These are phyloP conservation scores for Lophius americanus DNA, from an alignment of 2,797 vertebrate species.

Conservation along the genomic window DNA sequence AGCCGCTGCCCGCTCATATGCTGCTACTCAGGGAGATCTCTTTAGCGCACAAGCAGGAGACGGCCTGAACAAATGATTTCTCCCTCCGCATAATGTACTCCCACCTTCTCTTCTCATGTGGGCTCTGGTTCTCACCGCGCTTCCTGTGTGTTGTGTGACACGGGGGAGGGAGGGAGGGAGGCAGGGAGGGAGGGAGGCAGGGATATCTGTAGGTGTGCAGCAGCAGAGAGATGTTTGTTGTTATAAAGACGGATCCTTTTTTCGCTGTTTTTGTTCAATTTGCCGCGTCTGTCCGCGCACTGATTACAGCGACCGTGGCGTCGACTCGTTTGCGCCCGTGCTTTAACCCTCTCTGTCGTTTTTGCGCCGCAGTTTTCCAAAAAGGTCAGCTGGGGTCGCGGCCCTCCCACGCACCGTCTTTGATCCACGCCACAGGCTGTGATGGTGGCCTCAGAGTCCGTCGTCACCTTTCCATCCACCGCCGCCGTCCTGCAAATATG, in stretches of 20 bases:
- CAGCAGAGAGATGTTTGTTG: constrained; percentile 52
- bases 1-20: constrained; percentile 73
- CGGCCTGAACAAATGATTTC: constrained; percentile 76
- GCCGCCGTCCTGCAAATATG: constrained; percentile 24
- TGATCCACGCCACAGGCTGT: constrained; percentile 50
- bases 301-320: constrained; percentile 9
- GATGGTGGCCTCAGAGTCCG: constrained; percentile 17
- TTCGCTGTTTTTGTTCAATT: constrained; percentile 37
- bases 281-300: constrained; percentile 12
- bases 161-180: constrained; percentile 54
- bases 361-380: constrained; percentile 24
- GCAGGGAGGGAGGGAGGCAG: neutral
- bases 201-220: constrained; percentile 65
- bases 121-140: constrained; percentile 72
- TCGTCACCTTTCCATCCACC: constrained; percentile 20
- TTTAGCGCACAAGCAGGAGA: constrained; percentile 66
- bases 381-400: constrained; percentile 57
- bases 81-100: constrained; percentile 81
- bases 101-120: constrained; percentile 80
- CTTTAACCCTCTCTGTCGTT: constrained; percentile 39
- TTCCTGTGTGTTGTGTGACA: constrained; percentile 65
- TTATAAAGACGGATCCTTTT: constrained; percentile 41
- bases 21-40: constrained; percentile 76
- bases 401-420: constrained; percentile 38
- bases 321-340: constrained; percentile 31